A percentile compares a stretch with the other conserved stretches of the same genome.
Evolutionary conservation across 2,113 vertebrate species (phyloP).

Genomic region (Ictalurus furcatus): DNA sequence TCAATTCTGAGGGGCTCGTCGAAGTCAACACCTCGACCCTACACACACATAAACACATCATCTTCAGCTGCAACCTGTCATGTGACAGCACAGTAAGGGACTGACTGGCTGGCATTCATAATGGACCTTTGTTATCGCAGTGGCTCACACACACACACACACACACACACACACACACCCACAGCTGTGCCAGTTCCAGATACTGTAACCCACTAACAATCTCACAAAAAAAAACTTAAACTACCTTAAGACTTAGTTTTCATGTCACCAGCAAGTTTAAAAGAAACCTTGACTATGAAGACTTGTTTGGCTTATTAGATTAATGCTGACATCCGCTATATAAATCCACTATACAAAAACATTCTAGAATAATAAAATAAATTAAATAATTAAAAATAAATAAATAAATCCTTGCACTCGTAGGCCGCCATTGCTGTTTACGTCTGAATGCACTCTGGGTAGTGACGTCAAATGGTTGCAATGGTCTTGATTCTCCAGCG

Average conservation of each 20-base stretch:
- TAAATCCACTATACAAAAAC: no score
- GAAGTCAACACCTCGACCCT: slow-evolving; percentile 81
- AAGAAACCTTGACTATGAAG: no score
- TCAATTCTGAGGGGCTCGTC: slow-evolving; percentile 92
- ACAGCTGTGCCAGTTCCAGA: not conserved
- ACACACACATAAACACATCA: slow-evolving; percentile 52
- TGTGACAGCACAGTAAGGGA: slow-evolving; percentile 53
- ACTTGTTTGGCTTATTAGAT: no score
- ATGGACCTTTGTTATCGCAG: slow-evolving; percentile 21
- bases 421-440: no score
- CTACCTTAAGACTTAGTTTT: not conserved
- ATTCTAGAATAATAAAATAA: no score
- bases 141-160: slow-evolving; percentile 10
- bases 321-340: no score
- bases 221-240: not conserved
- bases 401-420: no score
- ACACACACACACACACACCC: not conserved
- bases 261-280: not conserved
- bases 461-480: no score
- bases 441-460: no score
- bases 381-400: no score
- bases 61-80: slow-evolving; percentile 64
- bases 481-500: no score
- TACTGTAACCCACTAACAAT: not conserved
- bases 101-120: slow-evolving; percentile 47